A percentile compares a stretch with the other conserved stretches of the same genome.
phyloP scores from a whole-genome alignment of 2,113 vertebrate species.

The Polypterus senegalus region DNA sequence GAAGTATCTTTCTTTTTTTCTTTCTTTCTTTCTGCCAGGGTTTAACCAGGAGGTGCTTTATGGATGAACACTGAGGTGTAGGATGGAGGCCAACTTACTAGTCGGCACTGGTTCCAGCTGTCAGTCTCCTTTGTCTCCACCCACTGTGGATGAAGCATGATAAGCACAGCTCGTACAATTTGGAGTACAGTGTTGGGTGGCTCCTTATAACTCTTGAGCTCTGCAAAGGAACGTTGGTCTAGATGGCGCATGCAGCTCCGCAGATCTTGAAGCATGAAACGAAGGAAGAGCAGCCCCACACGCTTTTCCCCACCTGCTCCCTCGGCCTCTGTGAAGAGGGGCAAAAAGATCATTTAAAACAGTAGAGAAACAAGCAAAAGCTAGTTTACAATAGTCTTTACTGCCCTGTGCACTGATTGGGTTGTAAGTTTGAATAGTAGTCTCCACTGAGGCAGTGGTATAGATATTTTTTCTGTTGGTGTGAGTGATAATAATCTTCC shows the following conservation, averaged over 20 bases:
- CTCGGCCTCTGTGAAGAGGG: constrained; percentile 42
- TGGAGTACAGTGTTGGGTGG: constrained; percentile 23
- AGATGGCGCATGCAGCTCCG: constrained; percentile 32
- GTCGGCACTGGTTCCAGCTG: constrained; percentile 42
- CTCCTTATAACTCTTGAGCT: constrained; percentile 18
- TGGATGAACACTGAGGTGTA: too few relatives aligned
- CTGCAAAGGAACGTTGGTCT: constrained; percentile 22
- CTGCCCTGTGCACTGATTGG: too few relatives aligned
- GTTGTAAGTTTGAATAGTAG: too few relatives aligned
- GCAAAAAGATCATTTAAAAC: too few relatives aligned
- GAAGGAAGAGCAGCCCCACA: constrained; percentile 42
- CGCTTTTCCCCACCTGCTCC: constrained; percentile 17
- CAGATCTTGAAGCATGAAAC: constrained; percentile 52
- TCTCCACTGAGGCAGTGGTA: too few relatives aligned
- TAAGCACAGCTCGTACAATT: constrained; percentile 36
- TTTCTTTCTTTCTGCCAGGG: too few relatives aligned
- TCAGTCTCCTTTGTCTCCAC: constrained; percentile 23
- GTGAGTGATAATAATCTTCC: too few relatives aligned
- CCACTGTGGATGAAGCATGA: constrained; percentile 42
- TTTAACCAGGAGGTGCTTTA: too few relatives aligned
- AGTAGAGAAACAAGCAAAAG: too few relatives aligned
- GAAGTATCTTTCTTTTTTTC: too few relatives aligned
- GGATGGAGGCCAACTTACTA: constrained; percentile 30
- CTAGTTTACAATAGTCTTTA: too few relatives aligned
- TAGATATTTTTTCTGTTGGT: too few relatives aligned